phyloP scores from a whole-genome alignment of 2,113 vertebrate genomes.

The Oxyruncus cristatus region DNA sequence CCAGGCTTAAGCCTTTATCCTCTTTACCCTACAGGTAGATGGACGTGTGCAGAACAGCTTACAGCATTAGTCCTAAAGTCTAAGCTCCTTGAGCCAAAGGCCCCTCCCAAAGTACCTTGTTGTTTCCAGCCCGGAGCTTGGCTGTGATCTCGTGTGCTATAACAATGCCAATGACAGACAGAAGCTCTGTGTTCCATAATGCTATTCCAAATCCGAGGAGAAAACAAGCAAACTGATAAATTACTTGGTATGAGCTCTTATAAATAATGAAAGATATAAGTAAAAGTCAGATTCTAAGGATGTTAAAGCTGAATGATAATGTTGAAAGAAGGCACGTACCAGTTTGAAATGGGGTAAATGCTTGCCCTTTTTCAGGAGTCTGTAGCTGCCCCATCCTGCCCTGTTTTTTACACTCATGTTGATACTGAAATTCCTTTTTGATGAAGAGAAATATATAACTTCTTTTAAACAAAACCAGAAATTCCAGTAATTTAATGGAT shows the following conservation, averaged over 20 bases:
- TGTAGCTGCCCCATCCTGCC: neutral
- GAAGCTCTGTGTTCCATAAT: neutral
- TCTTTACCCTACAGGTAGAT: neutral
- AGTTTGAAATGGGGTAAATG: neutral
- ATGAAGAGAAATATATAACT: neutral
- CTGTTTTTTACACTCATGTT: rapidly evolving
- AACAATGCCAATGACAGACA: neutral
- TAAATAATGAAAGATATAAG: neutral
- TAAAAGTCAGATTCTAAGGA: neutral
- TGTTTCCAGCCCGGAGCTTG: neutral
- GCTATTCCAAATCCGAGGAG: neutral
- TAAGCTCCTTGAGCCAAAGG: neutral
- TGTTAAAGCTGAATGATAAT: neutral
- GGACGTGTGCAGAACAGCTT: neutral
- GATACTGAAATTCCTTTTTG: neutral
- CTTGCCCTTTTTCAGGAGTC: neutral
- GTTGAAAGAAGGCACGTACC: neutral
- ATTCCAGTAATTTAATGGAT: neutral
- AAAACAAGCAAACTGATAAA: neutral
- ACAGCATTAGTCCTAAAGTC: neutral
- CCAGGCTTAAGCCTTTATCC: neutral
- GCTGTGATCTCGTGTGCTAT: neutral
- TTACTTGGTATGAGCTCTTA: neutral
- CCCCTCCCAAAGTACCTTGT: neutral
- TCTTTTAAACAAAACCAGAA: neutral